phyloP scores from a whole-genome alignment of 2,113 vertebrate genomes.

The Rhegmatorhina hoffmannsi region DNA sequence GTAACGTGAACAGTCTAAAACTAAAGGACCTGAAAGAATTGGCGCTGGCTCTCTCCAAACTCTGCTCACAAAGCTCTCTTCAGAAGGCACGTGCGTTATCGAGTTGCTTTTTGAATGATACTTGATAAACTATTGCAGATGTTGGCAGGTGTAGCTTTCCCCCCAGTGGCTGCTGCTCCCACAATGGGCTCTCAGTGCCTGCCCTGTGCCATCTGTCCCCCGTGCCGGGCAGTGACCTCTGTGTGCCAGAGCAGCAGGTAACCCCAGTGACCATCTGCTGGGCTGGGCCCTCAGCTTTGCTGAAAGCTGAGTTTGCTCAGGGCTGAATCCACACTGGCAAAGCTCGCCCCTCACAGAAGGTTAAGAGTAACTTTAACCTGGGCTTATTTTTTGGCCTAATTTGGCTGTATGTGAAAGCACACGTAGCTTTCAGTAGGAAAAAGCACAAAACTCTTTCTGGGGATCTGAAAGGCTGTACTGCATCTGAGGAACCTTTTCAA shows the following conservation, averaged over 20 bases:
- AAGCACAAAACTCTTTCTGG: not conserved
- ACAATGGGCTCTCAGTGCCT: not conserved
- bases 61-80: not conserved
- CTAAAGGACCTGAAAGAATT: not conserved
- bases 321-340: not conserved
- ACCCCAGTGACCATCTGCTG: conserved; percentile 67
- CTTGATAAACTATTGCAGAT: conserved; percentile 50
- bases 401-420: not conserved
- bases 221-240: conserved; percentile 8
- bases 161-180: not conserved
- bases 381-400: accelerated
- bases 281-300: not conserved
- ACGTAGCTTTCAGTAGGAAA: not conserved
- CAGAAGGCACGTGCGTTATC: not conserved
- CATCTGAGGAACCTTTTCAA: not conserved
- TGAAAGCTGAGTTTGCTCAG: not conserved
- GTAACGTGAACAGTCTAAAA: accelerated
- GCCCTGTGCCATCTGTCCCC: conserved; percentile 64
- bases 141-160: conserved; percentile 68
- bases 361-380: not conserved
- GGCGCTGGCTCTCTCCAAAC: not conserved
- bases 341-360: not conserved
- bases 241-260: conserved; percentile 62
- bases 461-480: not conserved
- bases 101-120: not conserved